A percentile compares a stretch with the other conserved stretches of the same genome.
phyloP scores from a whole-genome alignment of 2,113 vertebrate species.

The Oriolus oriolus region DNA sequence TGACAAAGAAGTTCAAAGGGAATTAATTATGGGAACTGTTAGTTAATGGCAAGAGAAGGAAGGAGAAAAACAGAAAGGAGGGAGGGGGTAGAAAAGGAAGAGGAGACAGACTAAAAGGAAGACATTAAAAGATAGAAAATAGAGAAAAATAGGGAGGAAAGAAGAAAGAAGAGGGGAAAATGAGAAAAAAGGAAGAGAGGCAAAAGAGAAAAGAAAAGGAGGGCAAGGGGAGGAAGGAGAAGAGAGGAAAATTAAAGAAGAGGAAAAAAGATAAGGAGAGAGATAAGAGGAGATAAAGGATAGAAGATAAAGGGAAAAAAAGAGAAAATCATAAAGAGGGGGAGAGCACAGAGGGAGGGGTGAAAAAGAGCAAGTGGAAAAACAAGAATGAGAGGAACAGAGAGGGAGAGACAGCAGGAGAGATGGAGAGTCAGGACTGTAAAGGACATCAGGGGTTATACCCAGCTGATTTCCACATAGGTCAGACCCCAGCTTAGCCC shows the following conservation, averaged over 20 bases:
- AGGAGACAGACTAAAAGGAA: background rate
- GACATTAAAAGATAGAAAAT: background rate
- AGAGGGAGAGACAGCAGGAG: background rate
- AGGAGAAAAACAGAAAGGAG: background rate
- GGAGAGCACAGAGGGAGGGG: background rate
- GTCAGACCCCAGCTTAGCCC: background rate
- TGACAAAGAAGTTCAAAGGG: background rate
- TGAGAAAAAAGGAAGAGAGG: background rate
- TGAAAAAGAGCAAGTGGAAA: background rate
- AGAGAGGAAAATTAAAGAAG: background rate
- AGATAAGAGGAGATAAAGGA: background rate
- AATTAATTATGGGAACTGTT: background rate
- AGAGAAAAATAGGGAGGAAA: background rate
- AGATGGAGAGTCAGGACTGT: background rate
- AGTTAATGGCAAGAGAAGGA: background rate
- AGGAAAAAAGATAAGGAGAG: background rate
- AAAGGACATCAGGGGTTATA: background rate
- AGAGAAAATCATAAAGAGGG: background rate
- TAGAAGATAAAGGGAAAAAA: background rate
- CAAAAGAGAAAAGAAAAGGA: background rate
- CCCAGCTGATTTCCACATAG: background rate
- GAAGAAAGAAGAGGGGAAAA: background rate
- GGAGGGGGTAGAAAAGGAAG: background rate
- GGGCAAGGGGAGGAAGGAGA: rapidly evolving
- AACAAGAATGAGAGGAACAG: background rate